These are phyloP conservation scores for Argyresthia albistria DNA, from an alignment of 2,888 invertebrate species.

Conservation along the genomic window DNA sequence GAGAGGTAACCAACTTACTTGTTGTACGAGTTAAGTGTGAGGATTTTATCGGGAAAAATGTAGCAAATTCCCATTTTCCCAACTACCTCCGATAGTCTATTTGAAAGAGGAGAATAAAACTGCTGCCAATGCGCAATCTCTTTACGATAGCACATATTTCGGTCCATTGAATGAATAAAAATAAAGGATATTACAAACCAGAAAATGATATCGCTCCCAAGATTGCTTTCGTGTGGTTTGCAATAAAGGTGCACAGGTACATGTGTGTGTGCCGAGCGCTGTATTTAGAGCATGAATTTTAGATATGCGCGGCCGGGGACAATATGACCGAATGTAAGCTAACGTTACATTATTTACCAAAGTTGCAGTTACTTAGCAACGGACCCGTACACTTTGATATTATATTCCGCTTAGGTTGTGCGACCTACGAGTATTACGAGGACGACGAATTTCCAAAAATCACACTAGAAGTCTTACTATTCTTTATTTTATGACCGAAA, in stretches of 20 bases:
- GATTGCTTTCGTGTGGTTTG: conserved; percentile 42
- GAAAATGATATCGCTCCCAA: conserved; percentile 20
- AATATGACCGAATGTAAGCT: conserved; percentile 20
- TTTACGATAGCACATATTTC: background rate
- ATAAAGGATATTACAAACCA: conserved; percentile 12
- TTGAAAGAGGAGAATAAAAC: background rate
- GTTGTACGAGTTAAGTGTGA: background rate
- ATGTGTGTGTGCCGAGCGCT: conserved; percentile 10
- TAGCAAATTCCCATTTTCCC: no score
- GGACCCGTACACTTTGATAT: background rate
- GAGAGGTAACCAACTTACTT: no score
- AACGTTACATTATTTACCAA: conserved; percentile 19
- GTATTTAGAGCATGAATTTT: conserved; percentile 52
- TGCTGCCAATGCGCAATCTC: background rate
- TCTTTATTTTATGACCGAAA: no score
- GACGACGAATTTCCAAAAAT: background rate
- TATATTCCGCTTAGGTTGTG: background rate
- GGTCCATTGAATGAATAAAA: conserved; percentile 3
- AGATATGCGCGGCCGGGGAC: conserved; percentile 36
- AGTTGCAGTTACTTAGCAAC: conserved; percentile 3
- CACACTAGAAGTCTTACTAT: background rate
- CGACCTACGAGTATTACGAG: background rate
- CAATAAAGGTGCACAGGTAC: conserved; percentile 36
- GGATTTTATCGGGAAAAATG: no score
- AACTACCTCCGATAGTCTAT: no score